These are phyloP conservation scores for Varanus salvator DNA, from an alignment of 2,113 vertebrate species.

Conservation along the genomic window DNA sequence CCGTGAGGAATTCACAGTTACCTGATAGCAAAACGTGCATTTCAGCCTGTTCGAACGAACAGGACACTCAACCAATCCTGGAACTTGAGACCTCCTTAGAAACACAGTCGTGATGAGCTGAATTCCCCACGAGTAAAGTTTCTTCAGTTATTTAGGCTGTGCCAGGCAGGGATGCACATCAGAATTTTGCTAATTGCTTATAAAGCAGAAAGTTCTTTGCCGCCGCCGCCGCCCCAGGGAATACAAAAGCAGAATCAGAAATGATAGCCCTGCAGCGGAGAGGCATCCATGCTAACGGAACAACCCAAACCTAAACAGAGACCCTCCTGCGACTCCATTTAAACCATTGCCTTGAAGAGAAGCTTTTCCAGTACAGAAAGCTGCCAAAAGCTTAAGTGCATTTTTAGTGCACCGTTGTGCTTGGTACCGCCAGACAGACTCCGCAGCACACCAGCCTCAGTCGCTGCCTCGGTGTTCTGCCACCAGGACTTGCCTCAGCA, in stretches of 20 bases:
- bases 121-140: neutral
- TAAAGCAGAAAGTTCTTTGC: neutral
- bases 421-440: neutral
- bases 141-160: neutral
- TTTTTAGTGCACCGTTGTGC: neutral
- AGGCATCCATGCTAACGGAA: neutral
- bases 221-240: too few species aligned
- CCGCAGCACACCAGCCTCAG: neutral
- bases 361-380: neutral
- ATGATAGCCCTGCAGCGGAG: neutral
- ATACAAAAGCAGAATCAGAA: neutral
- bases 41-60: too few species aligned
- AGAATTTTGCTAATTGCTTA: neutral
- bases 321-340: neutral
- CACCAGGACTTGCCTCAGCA: neutral
- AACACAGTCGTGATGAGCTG: neutral
- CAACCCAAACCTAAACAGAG: neutral
- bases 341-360: neutral
- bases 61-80: neutral
- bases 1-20: neutral
- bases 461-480: neutral
- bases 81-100: neutral
- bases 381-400: neutral
- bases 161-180: neutral
- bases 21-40: neutral